Evolutionary conservation across 2,113 vertebrate genomes (phyloP).

Genomic region (Pelobates fuscus): DNA sequence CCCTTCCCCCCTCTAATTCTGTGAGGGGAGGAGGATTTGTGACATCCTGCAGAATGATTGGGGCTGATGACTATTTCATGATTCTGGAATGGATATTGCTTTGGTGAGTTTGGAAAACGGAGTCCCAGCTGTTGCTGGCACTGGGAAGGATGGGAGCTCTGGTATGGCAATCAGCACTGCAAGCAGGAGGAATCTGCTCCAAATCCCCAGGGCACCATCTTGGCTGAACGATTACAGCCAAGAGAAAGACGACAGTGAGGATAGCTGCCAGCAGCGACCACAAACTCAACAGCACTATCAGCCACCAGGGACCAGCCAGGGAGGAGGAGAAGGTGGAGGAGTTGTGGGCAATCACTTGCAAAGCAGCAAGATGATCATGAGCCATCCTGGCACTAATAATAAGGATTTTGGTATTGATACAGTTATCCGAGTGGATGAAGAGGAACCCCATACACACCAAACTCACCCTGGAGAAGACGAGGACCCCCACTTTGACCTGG

Average conservation of each 20-base stretch:
- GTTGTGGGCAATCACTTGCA: slow-evolving; percentile 34
- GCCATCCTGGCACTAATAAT: slow-evolving; percentile 36
- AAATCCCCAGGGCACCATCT: slow-evolving; percentile 60
- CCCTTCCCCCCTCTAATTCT: slow-evolving; percentile 5
- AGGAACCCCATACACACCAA: slow-evolving; percentile 35
- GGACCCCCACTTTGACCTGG: slow-evolving; percentile 63
- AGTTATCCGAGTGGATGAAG: slow-evolving; percentile 43
- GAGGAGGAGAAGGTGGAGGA: slow-evolving; percentile 65
- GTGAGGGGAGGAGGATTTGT: slow-evolving; percentile 6
- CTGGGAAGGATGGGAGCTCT: slow-evolving; percentile 61
- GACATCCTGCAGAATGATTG: slow-evolving; percentile 63
- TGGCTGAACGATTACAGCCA: slow-evolving; percentile 59
- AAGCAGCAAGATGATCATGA: slow-evolving; percentile 14
- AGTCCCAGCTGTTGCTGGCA: slow-evolving; percentile 68
- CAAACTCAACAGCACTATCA: slow-evolving; percentile 20
- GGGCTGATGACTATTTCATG: slow-evolving; percentile 62
- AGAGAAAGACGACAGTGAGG: slow-evolving; percentile 57
- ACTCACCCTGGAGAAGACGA: slow-evolving; percentile 25
- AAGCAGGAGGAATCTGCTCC: slow-evolving; percentile 67
- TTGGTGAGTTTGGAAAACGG: slow-evolving; percentile 89
- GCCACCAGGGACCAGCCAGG: slow-evolving; percentile 32
- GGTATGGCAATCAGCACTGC: slow-evolving; percentile 42
- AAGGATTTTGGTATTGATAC: slow-evolving; percentile 36
- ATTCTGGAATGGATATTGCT: slow-evolving; percentile 84
- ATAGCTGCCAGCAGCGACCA: slow-evolving; percentile 50